These are phyloP conservation scores for Bubo scandiacus DNA, from an alignment of 2,113 vertebrate species.

Conservation along the genomic window DNA sequence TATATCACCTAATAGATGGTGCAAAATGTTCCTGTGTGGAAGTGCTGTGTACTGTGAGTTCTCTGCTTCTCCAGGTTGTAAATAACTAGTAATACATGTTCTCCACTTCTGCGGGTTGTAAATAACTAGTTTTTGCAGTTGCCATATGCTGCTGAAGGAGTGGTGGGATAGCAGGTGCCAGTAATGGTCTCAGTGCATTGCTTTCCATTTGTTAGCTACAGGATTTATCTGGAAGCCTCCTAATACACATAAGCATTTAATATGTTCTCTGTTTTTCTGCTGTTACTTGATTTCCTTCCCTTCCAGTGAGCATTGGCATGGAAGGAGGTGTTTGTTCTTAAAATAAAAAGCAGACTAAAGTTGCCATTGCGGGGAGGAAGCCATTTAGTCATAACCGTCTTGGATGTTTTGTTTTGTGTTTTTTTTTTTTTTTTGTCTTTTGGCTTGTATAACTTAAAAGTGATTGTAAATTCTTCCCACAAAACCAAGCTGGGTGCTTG, in stretches of 20 bases:
- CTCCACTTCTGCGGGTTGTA: not conserved
- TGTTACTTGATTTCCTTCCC: not conserved
- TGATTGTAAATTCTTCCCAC: not conserved
- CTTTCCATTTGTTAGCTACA: not conserved
- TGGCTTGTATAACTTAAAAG: not conserved
- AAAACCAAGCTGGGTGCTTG: not conserved
- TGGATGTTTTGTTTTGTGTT: not conserved
- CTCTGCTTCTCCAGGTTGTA: not conserved
- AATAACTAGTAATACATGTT: not conserved
- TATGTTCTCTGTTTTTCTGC: not conserved
- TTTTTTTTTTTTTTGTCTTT: not conserved
- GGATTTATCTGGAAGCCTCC: not conserved
- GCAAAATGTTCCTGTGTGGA: accelerated
- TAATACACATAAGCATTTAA: not conserved
- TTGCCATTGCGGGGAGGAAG: not conserved
- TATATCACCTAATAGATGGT: not conserved
- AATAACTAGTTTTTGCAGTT: not conserved
- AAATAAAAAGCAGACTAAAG: not conserved
- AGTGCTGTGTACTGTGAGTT: not conserved
- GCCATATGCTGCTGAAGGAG: not conserved
- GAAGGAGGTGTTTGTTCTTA: not conserved
- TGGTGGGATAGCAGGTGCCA: not conserved
- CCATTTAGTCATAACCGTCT: not conserved
- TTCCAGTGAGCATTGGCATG: not conserved
- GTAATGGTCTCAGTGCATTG: not conserved